These are phyloP conservation scores for Hexactinellida sp. DNA, from an alignment of 37 sponge, comb jelly and placozoan species.

Conservation along the genomic window DNA sequence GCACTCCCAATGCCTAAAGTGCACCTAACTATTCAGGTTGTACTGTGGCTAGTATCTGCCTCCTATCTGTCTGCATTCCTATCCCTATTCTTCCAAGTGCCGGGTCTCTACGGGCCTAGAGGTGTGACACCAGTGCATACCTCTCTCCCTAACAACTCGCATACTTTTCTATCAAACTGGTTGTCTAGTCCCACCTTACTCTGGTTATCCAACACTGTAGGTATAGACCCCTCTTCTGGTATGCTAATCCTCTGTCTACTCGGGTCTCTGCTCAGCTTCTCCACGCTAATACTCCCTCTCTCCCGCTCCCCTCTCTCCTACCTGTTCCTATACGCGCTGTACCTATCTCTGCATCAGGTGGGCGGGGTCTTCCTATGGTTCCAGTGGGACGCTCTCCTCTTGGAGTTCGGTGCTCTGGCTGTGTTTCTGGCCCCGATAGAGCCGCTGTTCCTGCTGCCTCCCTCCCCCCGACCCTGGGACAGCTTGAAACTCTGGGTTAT, in stretches of 20 bases:
- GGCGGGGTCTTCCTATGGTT: slow-evolving; percentile 90
- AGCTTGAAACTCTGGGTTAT: slow-evolving; percentile 63
- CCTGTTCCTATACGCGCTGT: slow-evolving; percentile 46
- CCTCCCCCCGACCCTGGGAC: slow-evolving; percentile 26
- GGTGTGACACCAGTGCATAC: slow-evolving; percentile 51
- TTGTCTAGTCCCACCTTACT: background rate
- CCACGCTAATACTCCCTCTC: slow-evolving; percentile 25
- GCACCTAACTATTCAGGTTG: background rate
- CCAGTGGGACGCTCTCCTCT: slow-evolving; percentile 87
- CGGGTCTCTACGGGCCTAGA: slow-evolving; percentile 61
- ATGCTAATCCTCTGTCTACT: slow-evolving; percentile 55
- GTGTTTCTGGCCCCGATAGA: slow-evolving; percentile 66
- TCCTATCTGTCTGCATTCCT: background rate
- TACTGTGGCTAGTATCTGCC: background rate
- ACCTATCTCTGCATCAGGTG: slow-evolving; percentile 65
- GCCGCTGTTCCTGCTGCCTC: slow-evolving; percentile 17
- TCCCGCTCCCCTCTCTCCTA: slow-evolving; percentile 29
- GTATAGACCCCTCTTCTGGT: background rate
- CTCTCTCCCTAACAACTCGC: slow-evolving; percentile 17
- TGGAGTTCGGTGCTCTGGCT: slow-evolving; percentile 79
- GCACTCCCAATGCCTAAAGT: background rate
- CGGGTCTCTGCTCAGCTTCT: slow-evolving; percentile 31
- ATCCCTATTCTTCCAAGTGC: slow-evolving; percentile 5
- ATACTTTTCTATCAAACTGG: background rate
- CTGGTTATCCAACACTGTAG: background rate